A percentile compares a stretch with the other conserved stretches of the same genome.
Conservation (phyloP, 1,140 invertebrate genomes). For the Drosophila serrata region DNA sequence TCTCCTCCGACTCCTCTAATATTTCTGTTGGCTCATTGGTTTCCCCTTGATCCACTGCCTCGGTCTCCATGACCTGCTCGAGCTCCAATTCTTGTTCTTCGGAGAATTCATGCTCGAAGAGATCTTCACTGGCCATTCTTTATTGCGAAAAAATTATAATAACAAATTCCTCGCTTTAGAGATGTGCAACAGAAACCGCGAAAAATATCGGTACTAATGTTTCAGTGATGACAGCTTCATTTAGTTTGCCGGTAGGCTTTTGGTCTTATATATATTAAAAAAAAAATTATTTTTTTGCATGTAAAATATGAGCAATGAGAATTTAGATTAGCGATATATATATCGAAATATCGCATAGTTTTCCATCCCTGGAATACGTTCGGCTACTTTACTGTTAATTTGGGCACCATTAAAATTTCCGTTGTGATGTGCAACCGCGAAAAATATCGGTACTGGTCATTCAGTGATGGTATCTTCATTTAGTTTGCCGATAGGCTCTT, state of each 20-base stretch:
- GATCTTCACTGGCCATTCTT: conserved; percentile 69
- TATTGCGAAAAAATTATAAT: conserved; percentile 1
- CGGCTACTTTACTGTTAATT: too few species aligned
- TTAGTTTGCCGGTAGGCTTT: not conserved
- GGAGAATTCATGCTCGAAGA: conserved; percentile 59
- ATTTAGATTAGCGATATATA: too few species aligned
- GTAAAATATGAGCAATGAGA: too few species aligned
- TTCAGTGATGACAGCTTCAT: not conserved
- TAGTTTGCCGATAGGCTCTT: not conserved
- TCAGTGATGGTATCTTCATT: not conserved
- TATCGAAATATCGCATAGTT: too few species aligned
- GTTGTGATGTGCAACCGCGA: conserved; percentile 25
- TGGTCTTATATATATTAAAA: too few species aligned
- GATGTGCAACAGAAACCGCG: conserved; percentile 10
- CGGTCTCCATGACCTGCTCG: conserved; percentile 26
- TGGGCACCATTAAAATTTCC: too few species aligned
- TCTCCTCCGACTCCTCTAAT: not conserved
- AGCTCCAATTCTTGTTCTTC: conserved; percentile 51
- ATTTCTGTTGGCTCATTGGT: not conserved
- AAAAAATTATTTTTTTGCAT: too few species aligned
- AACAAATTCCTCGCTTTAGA: not conserved
- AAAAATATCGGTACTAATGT: conserved; percentile 29
- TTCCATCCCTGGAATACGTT: too few species aligned
- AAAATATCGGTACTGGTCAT: conserved; percentile 27
- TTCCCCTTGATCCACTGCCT: conserved; percentile 3